Base-by-base conservation (phyloP, 2,888 invertebrate genomes). In the Troglohyphantes excavatus region DNA sequence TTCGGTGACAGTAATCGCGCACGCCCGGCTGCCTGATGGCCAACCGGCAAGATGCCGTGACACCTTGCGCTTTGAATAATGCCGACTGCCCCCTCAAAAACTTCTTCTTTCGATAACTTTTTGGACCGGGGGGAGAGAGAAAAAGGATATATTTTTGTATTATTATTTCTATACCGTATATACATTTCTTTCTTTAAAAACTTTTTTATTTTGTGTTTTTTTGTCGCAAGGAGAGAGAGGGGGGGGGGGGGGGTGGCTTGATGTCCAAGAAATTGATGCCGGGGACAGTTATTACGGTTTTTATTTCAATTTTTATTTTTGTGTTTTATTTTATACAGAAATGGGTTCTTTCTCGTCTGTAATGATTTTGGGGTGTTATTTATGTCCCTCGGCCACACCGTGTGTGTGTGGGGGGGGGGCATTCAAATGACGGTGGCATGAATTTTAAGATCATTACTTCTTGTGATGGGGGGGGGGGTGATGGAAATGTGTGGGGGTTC, bases 21-120 rank as follows among this genome's bases (percentile, higher is more conserved):
- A 89, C 88, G 88, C 82, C 82, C 76, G 68, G 68, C 61, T 83
- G 88, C 82, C 46, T 89, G 88, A 89, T 89, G 88, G 87, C 87
- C 88, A 76, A 83, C 88, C 88, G 88, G 81, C 88, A 81, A 75
- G 88, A 89, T 82, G 82, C 87, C 83, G 61, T 89, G 88, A 89
- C 88, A 89, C 88, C 88, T 89, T 82, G 82, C 68, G 88, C 88
- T 89, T 89, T 89, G 88, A 89, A 89, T 89, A 89, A 89, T 89
- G 88, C 81, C 27, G 53, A 43, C 53, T 65, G 63, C 53, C 81
- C 76, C 73, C 13, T 5, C 53, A 33, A 6, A 3, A 85, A 85
- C n/a, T n/a, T n/a, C 39, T 78, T 70, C 63, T 78, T 78, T 81
- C 67, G 73, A 81, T 75, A 75, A 88, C 81, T 81, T 88, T 81